phyloP scores from a whole-genome alignment of 2,888 invertebrate genomes.

The Ennomos quercinarius region DNA sequence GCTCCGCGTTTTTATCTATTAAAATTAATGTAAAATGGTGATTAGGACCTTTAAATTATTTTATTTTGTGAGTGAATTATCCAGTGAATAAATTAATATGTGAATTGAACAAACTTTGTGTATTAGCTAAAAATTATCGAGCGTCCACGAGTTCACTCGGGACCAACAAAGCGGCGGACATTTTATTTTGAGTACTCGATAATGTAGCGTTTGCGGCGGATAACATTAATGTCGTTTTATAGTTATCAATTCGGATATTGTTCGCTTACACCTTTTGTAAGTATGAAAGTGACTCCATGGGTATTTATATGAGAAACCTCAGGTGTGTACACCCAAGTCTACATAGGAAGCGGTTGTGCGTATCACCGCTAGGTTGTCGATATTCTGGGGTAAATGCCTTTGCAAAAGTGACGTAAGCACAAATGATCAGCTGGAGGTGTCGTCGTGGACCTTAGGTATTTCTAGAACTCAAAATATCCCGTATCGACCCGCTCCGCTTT shows the following conservation, averaged over 20 bases:
- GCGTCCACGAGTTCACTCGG: slow-evolving; percentile 85
- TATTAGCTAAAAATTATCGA: slow-evolving; percentile 74
- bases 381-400: slow-evolving; percentile 75
- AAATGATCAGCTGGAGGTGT: slow-evolving; percentile 64
- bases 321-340: slow-evolving; percentile 56
- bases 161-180: slow-evolving; percentile 86
- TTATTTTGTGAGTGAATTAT: slow-evolving; percentile 71
- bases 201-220: slow-evolving; percentile 84
- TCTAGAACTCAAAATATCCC: slow-evolving; percentile 56
- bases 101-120: slow-evolving; percentile 70
- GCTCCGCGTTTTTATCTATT: slow-evolving; percentile 72
- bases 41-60: slow-evolving; percentile 70
- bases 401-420: slow-evolving; percentile 78
- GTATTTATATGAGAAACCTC: slow-evolving; percentile 58
- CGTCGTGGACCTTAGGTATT: slow-evolving; percentile 55
- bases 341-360: slow-evolving; percentile 69
- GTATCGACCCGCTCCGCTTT: slow-evolving; percentile 79
- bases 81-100: slow-evolving; percentile 74
- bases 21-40: slow-evolving; percentile 76
- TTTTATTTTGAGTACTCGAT: slow-evolving; percentile 86
- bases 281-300: slow-evolving; percentile 62
- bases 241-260: slow-evolving; percentile 80
- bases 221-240: slow-evolving; percentile 85
- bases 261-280: slow-evolving; percentile 85
- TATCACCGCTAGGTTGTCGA: slow-evolving; percentile 74